Evolutionary conservation across 1,140 invertebrate species (phyloP), one percentile per base, ranked within the genome.

Genomic region (Drosophila nigrodunni): DNA sequence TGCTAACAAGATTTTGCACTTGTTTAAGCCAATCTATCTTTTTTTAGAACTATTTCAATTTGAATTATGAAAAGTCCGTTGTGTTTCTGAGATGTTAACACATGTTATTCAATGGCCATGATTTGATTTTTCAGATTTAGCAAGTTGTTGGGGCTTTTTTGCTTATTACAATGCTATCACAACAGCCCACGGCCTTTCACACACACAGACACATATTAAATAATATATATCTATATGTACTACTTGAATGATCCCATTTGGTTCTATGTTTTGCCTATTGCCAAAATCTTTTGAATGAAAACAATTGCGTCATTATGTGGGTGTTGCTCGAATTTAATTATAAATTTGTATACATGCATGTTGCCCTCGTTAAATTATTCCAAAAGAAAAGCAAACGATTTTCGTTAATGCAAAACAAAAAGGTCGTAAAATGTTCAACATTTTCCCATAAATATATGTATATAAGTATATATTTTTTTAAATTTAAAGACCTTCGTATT

Each of bases 1-100:
- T 88, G 72, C 71, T 71, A 88, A 78, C 86, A 81, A 81, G 74
- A 88, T 85, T 58, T 68, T 58, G 61, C 77, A 83, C 70, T 85
- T 83, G 80, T 83, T 70, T 47, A 21, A 66, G 50, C 59, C 49
- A 34, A 60, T 46, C 39, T 47, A 70, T 67, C 25, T 34, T 72
- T 58, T 71, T 79, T 43, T 50, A 66, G 37, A 75, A 68, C 68
- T 70, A 50, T 43, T 18, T 64, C 49, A 71, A 77, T 85, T 80
- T 37, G 66, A 87, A 85, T 89, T 89, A 87, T 87, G 80, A 87
- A 80, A 89, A 87, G 49, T 89, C 67, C 67, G 61, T 62, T 66
- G 59, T 68, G 57, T 75, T 86, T 66, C 67, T 64, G 70, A 74
- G 21, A 7, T 25, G 49, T 68, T 72, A 30, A 76, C 60, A 70